These are phyloP conservation scores for Hucho hucho DNA, from an alignment of 2,113 vertebrate genomes.

Conservation along the genomic window DNA sequence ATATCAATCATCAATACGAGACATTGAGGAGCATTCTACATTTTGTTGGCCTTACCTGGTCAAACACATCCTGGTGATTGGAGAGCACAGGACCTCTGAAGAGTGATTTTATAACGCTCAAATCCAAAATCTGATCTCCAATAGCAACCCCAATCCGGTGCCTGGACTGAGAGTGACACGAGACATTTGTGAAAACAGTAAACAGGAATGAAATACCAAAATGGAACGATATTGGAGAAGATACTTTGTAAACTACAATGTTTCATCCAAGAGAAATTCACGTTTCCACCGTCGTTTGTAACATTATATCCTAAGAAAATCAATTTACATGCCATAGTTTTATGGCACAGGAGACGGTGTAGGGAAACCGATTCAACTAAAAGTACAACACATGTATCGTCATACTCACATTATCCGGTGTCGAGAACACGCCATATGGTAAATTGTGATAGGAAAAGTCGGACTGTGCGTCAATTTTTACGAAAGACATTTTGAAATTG, in stretches of 20 bases:
- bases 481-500: no score
- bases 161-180: constrained; percentile 70
- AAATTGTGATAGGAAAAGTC: no score
- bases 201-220: not conserved
- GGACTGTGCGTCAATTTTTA: no score
- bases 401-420: no score
- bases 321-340: not conserved
- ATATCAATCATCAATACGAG: no score
- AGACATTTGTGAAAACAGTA: not conserved
- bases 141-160: constrained; percentile 90
- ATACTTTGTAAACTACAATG: not conserved
- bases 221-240: not conserved
- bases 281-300: not conserved
- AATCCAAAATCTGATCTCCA: constrained; percentile 92
- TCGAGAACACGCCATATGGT: no score
- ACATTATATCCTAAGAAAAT: not conserved
- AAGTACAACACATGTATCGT: no score
- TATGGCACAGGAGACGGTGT: no score
- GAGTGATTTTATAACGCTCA: constrained; percentile 81
- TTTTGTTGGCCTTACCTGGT: constrained; percentile 74
- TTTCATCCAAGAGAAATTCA: not conserved
- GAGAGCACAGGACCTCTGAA: constrained; percentile 85
- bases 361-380: no score
- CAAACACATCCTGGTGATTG: constrained; percentile 83
- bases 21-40: no score